These are phyloP conservation scores for Oeneis ivallda DNA, from an alignment of 2,888 invertebrate species.

Conservation along the genomic window DNA sequence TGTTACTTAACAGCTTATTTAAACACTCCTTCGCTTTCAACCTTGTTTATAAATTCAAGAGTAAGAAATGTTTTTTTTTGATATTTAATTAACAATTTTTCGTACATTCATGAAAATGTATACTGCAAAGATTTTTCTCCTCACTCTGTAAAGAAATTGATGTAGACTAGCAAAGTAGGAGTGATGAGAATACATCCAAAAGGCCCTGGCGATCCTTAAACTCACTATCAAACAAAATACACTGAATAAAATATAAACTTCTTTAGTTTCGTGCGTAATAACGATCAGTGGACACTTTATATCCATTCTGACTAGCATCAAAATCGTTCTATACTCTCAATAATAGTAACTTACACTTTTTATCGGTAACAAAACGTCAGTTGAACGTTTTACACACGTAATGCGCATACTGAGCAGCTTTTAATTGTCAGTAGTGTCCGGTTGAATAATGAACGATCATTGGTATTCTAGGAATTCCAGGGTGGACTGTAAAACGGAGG, in stretches of 20 bases:
- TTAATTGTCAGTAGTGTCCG: constrained; percentile 66
- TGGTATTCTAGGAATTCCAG: constrained; percentile 60
- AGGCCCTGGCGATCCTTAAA: too few species aligned
- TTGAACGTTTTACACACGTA: constrained; percentile 52
- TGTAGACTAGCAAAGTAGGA: too few species aligned
- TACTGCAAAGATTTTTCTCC: too few species aligned
- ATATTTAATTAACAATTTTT: too few species aligned
- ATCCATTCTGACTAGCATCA: constrained; percentile 58
- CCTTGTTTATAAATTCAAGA: too few species aligned
- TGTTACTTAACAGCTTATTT: too few species aligned
- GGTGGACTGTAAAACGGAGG: constrained; percentile 42
- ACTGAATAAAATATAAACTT: neutral
- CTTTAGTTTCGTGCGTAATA: neutral
- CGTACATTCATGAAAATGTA: too few species aligned
- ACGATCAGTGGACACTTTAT: constrained; percentile 41
- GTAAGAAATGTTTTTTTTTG: too few species aligned
- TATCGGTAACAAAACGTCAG: constrained; percentile 67
- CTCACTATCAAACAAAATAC: too few species aligned
- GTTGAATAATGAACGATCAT: constrained; percentile 63
- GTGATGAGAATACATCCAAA: too few species aligned
- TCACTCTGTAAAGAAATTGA: too few species aligned
- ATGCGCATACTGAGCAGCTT: constrained; percentile 68
- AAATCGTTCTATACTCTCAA: constrained; percentile 56
- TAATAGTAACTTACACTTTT: constrained; percentile 62
- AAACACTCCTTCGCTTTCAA: too few species aligned